Evolutionary conservation across 2,888 invertebrate species (phyloP).

Genomic region (Limenitis camilla): DNA sequence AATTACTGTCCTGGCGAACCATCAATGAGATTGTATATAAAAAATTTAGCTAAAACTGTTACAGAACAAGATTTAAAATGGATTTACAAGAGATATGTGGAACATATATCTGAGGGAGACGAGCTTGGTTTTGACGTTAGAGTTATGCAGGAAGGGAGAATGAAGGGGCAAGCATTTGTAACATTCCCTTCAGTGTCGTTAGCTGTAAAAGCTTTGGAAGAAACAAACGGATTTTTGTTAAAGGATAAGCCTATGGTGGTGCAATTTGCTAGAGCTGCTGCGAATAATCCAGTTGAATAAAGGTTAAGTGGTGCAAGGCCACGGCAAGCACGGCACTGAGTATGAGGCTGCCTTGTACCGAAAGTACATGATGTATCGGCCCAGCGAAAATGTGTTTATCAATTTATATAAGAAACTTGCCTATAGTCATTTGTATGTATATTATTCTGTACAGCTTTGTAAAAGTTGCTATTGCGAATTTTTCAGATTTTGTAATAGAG

Average conservation of each 20-base stretch:
- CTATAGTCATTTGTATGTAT: too few relatives aligned
- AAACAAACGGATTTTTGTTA: constrained; percentile 91
- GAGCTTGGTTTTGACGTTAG: constrained; percentile 78
- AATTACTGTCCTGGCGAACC: constrained; percentile 89
- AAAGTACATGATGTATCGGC: too few relatives aligned
- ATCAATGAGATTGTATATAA: constrained; percentile 90
- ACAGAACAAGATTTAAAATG: constrained; percentile 82
- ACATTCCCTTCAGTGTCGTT: constrained; percentile 81
- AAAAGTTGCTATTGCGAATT: too few relatives aligned
- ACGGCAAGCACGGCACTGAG: too few relatives aligned
- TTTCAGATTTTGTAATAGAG: too few relatives aligned
- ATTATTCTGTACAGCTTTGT: too few relatives aligned
- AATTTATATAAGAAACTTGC: too few relatives aligned
- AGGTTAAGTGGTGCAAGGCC: neutral
- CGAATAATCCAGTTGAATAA: constrained; percentile 56
- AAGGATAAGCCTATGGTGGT: constrained; percentile 94
- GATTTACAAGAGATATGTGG: constrained; percentile 82
- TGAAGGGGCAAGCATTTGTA: constrained; percentile 97
- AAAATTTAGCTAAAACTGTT: constrained; percentile 89
- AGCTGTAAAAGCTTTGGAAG: constrained; percentile 83
- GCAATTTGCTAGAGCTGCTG: constrained; percentile 79
- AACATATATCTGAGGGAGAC: constrained; percentile 52
- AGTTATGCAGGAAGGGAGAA: constrained; percentile 94
- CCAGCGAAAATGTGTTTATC: too few relatives aligned
- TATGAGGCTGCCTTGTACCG: too few relatives aligned